phyloP scores from a whole-genome alignment of 1,140 invertebrate species.

The Colletes latitarsis region DNA sequence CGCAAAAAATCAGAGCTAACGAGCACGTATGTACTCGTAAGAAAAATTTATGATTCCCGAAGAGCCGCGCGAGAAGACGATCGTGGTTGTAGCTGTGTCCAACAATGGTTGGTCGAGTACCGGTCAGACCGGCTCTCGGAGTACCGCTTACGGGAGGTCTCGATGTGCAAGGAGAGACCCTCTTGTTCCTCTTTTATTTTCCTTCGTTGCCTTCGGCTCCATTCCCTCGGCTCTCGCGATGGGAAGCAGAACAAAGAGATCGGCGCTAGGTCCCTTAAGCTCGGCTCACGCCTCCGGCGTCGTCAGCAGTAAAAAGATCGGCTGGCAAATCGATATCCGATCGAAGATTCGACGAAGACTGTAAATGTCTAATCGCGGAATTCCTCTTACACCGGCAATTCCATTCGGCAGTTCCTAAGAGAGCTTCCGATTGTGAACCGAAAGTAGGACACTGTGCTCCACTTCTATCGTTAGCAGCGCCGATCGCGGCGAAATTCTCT shows the following conservation, averaged over 20 bases:
- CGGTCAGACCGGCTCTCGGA: conserved; percentile 71
- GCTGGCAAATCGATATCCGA: conserved; percentile 25
- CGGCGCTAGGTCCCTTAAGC: conserved; percentile 32
- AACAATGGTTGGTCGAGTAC: conserved; percentile 60
- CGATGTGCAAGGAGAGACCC: conserved; percentile 33
- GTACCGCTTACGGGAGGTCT: conserved; percentile 67
- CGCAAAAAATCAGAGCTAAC: not conserved
- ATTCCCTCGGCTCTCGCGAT: not conserved
- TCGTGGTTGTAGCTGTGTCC: conserved; percentile 53
- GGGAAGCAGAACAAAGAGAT: conserved; percentile 59
- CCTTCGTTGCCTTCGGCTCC: not conserved
- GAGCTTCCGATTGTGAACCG: conserved; percentile 29
- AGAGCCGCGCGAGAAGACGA: conserved; percentile 30
- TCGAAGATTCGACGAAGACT: conserved; percentile 13
- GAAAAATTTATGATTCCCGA: conserved; percentile 26
- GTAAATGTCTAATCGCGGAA: conserved; percentile 49
- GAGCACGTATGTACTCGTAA: not conserved
- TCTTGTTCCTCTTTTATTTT: conserved; percentile 29
- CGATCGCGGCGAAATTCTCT: conserved; percentile 8
- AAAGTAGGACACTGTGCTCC: conserved; percentile 53
- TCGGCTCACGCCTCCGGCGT: conserved; percentile 24
- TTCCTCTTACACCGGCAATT: conserved; percentile 41
- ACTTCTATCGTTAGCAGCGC: conserved; percentile 29
- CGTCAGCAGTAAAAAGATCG: conserved; percentile 35
- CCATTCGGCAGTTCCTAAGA: conserved; percentile 31